phyloP scores from a whole-genome alignment of 1,140 invertebrate species.

The Stenopsyche tienmushanensis region DNA sequence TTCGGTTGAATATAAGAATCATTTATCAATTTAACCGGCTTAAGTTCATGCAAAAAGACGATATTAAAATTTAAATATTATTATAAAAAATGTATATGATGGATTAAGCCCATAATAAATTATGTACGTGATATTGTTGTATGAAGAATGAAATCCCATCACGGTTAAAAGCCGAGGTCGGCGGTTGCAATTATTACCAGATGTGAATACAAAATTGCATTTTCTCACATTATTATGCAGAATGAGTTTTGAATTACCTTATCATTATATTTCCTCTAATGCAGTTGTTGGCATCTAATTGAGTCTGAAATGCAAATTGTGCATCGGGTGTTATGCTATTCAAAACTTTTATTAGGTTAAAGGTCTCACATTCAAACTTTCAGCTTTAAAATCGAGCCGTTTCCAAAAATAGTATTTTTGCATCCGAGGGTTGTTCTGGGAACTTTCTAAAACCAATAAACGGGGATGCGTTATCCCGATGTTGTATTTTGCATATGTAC shows the following conservation, averaged over 20 bases:
- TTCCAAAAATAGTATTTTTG: background rate
- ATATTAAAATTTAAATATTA: no score
- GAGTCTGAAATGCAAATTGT: background rate
- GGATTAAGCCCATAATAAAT: no score
- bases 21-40: no score
- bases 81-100: no score
- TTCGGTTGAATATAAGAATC: no score
- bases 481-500: constrained; percentile 4
- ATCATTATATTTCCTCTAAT: constrained; percentile 14
- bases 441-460: no score
- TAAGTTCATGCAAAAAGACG: no score
- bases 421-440: background rate
- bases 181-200: constrained; percentile 31
- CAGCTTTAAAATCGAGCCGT: no score
- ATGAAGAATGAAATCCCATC: constrained; percentile 26
- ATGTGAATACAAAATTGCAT: constrained; percentile 33
- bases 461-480: background rate
- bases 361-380: no score
- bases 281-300: background rate
- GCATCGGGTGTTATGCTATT: background rate
- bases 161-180: constrained; percentile 15
- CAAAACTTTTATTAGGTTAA: no score
- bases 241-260: constrained; percentile 30
- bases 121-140: constrained; percentile 24
- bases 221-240: constrained; percentile 33